Conservation (phyloP, 2,797 vertebrate species). For the Halcyon smyrnensis region DNA sequence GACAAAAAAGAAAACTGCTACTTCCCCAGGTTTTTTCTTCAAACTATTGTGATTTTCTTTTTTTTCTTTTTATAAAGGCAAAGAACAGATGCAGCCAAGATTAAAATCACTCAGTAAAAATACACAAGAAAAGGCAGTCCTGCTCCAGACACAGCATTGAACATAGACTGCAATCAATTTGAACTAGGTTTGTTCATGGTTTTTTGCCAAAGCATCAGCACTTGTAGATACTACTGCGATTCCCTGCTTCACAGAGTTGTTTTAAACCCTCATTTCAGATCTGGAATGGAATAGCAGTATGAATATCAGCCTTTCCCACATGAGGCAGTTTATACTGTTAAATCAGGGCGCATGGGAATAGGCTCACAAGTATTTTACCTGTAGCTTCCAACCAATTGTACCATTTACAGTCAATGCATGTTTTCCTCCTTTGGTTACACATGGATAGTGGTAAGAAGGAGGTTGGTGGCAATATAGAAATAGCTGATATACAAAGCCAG, state of each 20-base stretch:
- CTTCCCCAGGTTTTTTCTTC: neutral
- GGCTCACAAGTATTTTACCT: conserved; percentile 1
- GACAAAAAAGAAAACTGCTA: neutral
- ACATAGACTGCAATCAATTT: neutral
- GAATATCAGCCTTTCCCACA: neutral
- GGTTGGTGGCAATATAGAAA: neutral
- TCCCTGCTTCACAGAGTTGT: neutral
- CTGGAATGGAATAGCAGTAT: neutral
- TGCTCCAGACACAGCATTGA: neutral
- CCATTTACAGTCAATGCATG: neutral
- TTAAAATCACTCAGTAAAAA: conserved; percentile 33
- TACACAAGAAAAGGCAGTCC: neutral
- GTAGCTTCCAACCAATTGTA: neutral
- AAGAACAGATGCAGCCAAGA: neutral
- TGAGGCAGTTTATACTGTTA: neutral
- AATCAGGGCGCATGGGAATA: neutral
- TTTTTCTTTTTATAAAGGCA: neutral
- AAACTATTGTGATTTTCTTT: neutral
- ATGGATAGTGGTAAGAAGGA: conserved; percentile 2
- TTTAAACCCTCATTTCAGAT: neutral
- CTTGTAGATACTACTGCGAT: neutral
- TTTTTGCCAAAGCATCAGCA: conserved; percentile 23
- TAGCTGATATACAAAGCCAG: conserved; percentile 16
- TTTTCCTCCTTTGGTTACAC: neutral
- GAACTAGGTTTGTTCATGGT: neutral